Evolutionary conservation across 2,888 invertebrate genomes (phyloP), one percentile per base, ranked within the genome.

Genomic region (Sinopyrophorus schimmeli): DNA sequence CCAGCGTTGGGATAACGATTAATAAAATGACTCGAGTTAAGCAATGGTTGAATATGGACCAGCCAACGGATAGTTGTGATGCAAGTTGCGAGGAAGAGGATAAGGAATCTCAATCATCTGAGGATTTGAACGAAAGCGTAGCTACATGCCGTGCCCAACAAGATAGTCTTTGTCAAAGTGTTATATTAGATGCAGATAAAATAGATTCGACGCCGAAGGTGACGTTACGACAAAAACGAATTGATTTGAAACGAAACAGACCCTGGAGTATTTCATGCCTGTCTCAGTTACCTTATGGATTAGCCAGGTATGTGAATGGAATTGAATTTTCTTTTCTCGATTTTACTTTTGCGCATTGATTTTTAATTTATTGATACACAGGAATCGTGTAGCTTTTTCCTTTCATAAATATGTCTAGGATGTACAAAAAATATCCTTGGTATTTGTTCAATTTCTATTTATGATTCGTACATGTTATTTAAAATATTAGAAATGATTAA

Each of bases 221-320:
- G 44, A 78, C 82, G 52, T 76, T 87, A 59, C 79, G 87, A 40
- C 77, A 80, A 56, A 84, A 83, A 70, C 77, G 80, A 58, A 75
- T 69, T 54, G 73, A 79, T 70, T 69, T 72, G 72, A 62, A 74
- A 68, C 74, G 78, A 70, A 75, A 62, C 15, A 80, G 92, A 30
- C 92, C 92, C 1, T 92, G 92, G 89, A 92, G 92, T 50, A 91
- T 92, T 3, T 90, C 92, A 4, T 92, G 90, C 62, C 78, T 92
- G 21, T 87, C 89, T 7, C 89, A 89, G 68, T 74, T 87, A 51
- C 78, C 80, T 61, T 77, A 80, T 44, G 74, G 76, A 18, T 15
- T 39, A 21, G 48, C 47, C 11, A 42, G 57, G 42, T 55, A 57
- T 42, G 23, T 30, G n/a, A n/a, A n/a, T n/a, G n/a, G n/a, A n/a